Base-by-base conservation (phyloP, 2,113 vertebrate species). In the Hydropotes inermis region DNA sequence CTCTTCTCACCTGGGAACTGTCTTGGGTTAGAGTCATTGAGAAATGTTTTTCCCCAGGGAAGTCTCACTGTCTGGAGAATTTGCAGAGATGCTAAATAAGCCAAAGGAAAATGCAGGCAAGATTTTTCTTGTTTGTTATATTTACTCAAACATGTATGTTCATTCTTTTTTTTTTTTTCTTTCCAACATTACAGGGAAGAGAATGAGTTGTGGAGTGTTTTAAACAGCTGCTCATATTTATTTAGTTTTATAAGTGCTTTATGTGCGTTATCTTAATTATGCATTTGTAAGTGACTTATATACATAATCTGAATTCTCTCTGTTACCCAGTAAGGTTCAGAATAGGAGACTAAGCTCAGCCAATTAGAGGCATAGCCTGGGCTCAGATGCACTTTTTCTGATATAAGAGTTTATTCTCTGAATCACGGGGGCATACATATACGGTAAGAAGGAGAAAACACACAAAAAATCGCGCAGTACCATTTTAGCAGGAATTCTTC, bases 351-450 rank as follows among this genome's bases (percentile, higher is more conserved):
- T 14, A 19, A 55, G 17, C 27, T 4, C 8, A 9, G 45, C 12
- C n/a, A 5, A 1, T 36, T 1, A 45, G 52, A 95, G 64, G 47
- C 14, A 85, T 25, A 64, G 13, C 30, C 23, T 3, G 39, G 16
- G 47, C 58, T 36, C 81, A 86, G 4, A 21, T 19, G 16, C 6
- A 21, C 19, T 45, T 27, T 60, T 74, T 19, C 28, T 88, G 54
- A 2, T 4, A 6, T 30, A 60, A 50, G 61, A 84, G 13, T 52
- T 67, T 14, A 54, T 47, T 58, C 50, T 70, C 30, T 55, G 78
- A 57, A n/a, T 21, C 39, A 87, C 0, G 1, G 30, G 7, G 8
- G 16, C 15, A n/a, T 5, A 6, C 0, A 6, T 3, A 4, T 1
- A 57, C 6, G 23, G 47, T 45, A 57, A 43, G 47, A 81, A 45